Evolutionary conservation across 2,797 vertebrate genomes (phyloP), one percentile per base, ranked within the genome.

Genomic region (Eospalax fontanierii): DNA sequence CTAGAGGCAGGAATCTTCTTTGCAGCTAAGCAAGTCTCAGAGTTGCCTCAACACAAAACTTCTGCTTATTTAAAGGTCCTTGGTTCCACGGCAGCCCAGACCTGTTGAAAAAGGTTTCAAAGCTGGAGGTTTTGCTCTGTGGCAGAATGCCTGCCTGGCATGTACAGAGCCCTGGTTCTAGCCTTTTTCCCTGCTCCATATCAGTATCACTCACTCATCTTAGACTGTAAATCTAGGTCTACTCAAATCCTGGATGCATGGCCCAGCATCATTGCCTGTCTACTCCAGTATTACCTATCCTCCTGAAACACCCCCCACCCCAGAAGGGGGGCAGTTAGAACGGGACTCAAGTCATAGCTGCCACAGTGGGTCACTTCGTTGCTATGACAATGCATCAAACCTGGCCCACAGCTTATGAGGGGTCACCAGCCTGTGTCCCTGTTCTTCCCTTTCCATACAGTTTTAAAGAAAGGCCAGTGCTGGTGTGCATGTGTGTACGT

Each of bases 11-110:
- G 1, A 8, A 9, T 61, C 28, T 18, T 65, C 71, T 54, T 73
- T 8, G 2, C 33, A 50, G 50, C 71, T 54, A 61, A 57, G 22
- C 66, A 70, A 71, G 38, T 61, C 38, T 88, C 65, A 33, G 26
- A n/a, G 59, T 50, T 86, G 14, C 83, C 61, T 87, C 59, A n/a
- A n/a, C 21, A 68, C 30, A 68, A 79, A 87, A 30, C 43, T 75
- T 83, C 66, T 38, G 9, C 46, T 16, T 65, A 19, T 1, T 35
- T 26, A 30, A 70, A 94, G 61, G 40, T 9, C 4, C 9, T 18
- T 59, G 57, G 40, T 5, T 63, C 40, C 19, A 10, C 30, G 65
- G 65, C 70, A 88, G 57, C 24, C 35, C 1, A 10, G n/a, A 50
- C 26, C n/a, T 19, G 1, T 33, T 65, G 46, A 59, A 46, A 61